Evolutionary conservation across 2,113 vertebrate species (phyloP).

Genomic region (Phaethon lepturus): DNA sequence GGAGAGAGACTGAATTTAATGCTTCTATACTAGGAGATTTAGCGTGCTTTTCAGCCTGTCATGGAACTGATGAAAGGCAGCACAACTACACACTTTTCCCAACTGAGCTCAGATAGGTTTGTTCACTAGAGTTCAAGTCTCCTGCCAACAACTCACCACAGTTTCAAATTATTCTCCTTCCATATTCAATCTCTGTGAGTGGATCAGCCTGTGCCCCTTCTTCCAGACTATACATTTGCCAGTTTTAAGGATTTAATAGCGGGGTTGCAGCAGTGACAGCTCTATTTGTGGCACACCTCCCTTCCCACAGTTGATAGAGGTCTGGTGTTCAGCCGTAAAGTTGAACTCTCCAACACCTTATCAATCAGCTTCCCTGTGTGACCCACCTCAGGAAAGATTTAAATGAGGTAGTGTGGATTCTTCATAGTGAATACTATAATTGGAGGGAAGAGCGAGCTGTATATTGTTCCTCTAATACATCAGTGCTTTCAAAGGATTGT

Average conservation of each 20-base stretch:
- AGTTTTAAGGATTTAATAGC: slow-evolving; percentile 62
- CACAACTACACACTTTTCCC: background rate
- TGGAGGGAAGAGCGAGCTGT: slow-evolving; percentile 14
- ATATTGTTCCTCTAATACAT: background rate
- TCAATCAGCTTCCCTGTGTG: slow-evolving; percentile 17
- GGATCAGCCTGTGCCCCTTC: background rate
- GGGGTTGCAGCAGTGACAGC: background rate
- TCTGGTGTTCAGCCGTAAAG: slow-evolving; percentile 10
- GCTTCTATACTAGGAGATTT: slow-evolving; percentile 21
- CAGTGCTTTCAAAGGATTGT: background rate
- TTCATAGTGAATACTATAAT: background rate
- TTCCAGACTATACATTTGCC: slow-evolving; percentile 35
- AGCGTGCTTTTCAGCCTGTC: slow-evolving; percentile 38
- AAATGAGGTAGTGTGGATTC: background rate
- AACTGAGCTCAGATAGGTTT: slow-evolving; percentile 24
- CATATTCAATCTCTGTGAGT: slow-evolving; percentile 14
- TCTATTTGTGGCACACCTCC: slow-evolving; percentile 30
- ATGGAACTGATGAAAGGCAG: slow-evolving; percentile 42
- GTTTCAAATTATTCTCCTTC: slow-evolving; percentile 50
- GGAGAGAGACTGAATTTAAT: background rate
- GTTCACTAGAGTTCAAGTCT: slow-evolving; percentile 52
- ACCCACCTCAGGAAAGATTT: slow-evolving; percentile 49
- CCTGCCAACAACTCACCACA: slow-evolving; percentile 39
- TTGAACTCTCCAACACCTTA: slow-evolving; percentile 38
- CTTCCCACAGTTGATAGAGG: slow-evolving; percentile 30